These are phyloP conservation scores for Liopterus haemorrhoidalis DNA, from an alignment of 2,888 invertebrate genomes.

Conservation along the genomic window DNA sequence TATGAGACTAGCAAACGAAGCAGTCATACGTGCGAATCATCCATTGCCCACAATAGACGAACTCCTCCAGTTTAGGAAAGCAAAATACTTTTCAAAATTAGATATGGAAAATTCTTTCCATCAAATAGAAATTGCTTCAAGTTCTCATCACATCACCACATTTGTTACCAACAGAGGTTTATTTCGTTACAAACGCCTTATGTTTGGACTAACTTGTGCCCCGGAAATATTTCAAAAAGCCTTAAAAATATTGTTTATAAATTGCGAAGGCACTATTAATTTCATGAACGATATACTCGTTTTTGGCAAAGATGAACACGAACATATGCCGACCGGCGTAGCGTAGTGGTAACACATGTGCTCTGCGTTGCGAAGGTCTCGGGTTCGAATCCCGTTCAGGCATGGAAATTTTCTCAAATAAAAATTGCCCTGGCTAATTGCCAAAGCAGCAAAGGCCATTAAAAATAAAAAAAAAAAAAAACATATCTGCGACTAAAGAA, in stretches of 20 bases:
- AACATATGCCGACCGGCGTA: slow-evolving; percentile 18
- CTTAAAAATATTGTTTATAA: slow-evolving; percentile 34
- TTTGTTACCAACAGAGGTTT: slow-evolving; percentile 39
- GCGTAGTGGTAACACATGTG: too few relatives aligned
- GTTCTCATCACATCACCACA: slow-evolving; percentile 38
- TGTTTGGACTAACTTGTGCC: slow-evolving; percentile 40
- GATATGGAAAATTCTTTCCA: slow-evolving; percentile 40
- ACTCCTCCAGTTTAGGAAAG: slow-evolving; percentile 33
- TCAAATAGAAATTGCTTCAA: slow-evolving; percentile 37
- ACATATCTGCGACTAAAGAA: too few relatives aligned
- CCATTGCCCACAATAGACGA: slow-evolving; percentile 31
- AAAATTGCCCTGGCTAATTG: too few relatives aligned
- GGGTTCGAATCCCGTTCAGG: too few relatives aligned
- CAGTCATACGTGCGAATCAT: slow-evolving; percentile 32
- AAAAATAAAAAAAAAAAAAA: too few relatives aligned
- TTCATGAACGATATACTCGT: slow-evolving; percentile 44
- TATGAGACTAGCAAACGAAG: slow-evolving; percentile 30
- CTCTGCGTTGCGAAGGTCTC: too few relatives aligned
- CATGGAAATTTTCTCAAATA: too few relatives aligned
- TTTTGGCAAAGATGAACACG: too few relatives aligned
- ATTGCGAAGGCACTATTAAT: slow-evolving; percentile 39
- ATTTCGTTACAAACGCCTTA: slow-evolving; percentile 38
- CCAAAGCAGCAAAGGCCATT: too few relatives aligned
- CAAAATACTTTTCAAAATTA: slow-evolving; percentile 27
- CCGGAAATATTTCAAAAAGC: slow-evolving; percentile 41